Evolutionary conservation across 2,888 invertebrate species (phyloP), one percentile per base, ranked within the genome.

Genomic region (Danaus chrysippus): DNA sequence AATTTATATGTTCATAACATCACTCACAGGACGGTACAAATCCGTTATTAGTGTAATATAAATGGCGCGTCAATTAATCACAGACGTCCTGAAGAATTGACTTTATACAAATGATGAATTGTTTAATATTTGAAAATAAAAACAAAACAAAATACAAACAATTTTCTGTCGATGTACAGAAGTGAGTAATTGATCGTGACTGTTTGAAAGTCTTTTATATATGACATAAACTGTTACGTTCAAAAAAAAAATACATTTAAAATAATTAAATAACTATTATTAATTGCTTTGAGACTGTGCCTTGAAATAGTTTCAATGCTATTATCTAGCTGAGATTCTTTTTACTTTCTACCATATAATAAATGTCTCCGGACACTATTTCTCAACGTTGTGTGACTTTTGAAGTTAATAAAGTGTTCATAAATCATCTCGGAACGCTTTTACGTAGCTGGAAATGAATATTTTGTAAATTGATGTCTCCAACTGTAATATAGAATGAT

Each of bases 381-480:
- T 49, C 17, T 49, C 10, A 17, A 17, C 49, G n/a, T 46, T 49
- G 10, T 17, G 17, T 17, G 49, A 49, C 17, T 46, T 13, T 49
- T 49, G 49, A 49, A 49, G 49, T 49, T 49, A 49, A 49, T 49
- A 49, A 49, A 49, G 49, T 17, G 49, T 49, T 10, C 49, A 49
- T 49, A 17, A 17, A 49, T 49, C 49, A 49, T 49, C 17, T 49
- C 17, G 49, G 17, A 10, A 11, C 17, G 49, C 23, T 34, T 34
- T 34, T 34, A 49, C 49, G 49, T 17, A 49, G 49, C 49, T 17
- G 17, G 17, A 49, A 49, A 49, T 49, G 49, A 49, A 49, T 49
- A 49, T 49, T 49, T 49, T 49, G 49, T 49, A 49, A 49, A 49
- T 49, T 49, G 49, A 49, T 49, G 49, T 49, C 49, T 49, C 17